phyloP scores from a whole-genome alignment of 2,113 vertebrate genomes.

The Cryptotis parvus region DNA sequence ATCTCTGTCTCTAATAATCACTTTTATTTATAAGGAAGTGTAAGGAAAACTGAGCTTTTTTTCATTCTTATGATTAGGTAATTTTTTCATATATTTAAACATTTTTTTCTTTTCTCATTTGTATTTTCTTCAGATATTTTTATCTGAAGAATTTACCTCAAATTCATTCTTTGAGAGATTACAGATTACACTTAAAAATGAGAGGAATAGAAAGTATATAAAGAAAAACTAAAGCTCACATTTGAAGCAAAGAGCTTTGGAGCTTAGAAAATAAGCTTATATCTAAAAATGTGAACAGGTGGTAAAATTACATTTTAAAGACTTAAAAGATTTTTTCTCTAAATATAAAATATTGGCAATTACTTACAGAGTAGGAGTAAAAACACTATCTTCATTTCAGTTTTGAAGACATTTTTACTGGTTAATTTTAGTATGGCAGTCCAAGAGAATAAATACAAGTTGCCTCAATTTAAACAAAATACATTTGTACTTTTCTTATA shows the following conservation, averaged over 20 bases:
- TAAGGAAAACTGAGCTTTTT: neutral
- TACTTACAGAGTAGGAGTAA: neutral
- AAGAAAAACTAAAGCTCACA: neutral
- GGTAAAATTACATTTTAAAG: neutral
- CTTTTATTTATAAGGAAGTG: neutral
- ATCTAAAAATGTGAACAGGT: neutral
- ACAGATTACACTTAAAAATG: neutral
- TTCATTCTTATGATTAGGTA: neutral
- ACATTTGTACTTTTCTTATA: neutral
- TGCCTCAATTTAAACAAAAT: neutral
- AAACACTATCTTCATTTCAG: neutral
- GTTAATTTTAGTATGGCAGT: neutral
- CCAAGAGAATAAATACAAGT: slow-evolving; percentile 27
- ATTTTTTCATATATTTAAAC: neutral
- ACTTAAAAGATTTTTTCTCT: neutral
- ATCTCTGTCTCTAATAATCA: neutral
- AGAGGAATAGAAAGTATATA: neutral
- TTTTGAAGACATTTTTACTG: neutral
- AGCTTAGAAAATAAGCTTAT: neutral
- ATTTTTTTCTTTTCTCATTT: neutral
- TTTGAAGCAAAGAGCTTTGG: neutral
- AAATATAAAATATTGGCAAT: neutral
- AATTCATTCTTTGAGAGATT: neutral
- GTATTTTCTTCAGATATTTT: neutral
- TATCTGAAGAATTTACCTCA: neutral